Percentiles rank a stretch among this genome's conserved stretches.
These are phyloP conservation scores for Colaptes auratus DNA, from an alignment of 2,113 vertebrate species.

Conservation along the genomic window DNA sequence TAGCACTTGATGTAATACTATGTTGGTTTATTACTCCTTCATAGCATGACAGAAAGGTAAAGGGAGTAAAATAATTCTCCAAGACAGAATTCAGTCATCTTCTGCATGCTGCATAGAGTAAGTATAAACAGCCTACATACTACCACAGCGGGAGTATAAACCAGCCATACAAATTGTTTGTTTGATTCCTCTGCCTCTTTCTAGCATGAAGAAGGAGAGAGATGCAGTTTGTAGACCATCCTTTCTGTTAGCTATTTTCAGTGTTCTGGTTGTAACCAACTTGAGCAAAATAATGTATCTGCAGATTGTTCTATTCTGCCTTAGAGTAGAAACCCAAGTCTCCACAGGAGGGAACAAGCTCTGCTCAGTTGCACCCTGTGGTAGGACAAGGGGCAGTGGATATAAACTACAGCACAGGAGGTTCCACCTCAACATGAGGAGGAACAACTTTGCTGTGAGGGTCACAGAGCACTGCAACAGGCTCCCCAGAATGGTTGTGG, in stretches of 20 bases:
- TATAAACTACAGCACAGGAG: too few species aligned
- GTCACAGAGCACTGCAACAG: too few species aligned
- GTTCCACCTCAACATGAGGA: too few species aligned
- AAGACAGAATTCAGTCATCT: background rate
- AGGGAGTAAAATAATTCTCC: background rate
- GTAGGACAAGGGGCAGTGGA: too few species aligned
- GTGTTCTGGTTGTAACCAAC: background rate
- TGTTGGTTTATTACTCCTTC: background rate
- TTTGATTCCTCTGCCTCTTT: background rate
- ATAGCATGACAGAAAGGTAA: background rate
- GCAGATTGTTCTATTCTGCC: background rate
- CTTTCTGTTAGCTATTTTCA: background rate
- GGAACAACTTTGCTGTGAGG: too few species aligned
- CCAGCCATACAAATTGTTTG: background rate
- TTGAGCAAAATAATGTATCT: background rate
- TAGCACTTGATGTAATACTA: background rate
- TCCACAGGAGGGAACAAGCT: background rate
- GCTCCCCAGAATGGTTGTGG: too few species aligned
- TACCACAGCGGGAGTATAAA: background rate
- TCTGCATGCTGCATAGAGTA: background rate
- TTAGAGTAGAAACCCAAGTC: background rate
- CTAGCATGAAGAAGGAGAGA: background rate
- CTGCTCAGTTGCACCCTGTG: too few species aligned
- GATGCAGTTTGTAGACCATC: background rate
- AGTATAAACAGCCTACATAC: background rate